Conservation (phyloP, 1,140 invertebrate genomes). For the Eurytemora carolleeae region DNA sequence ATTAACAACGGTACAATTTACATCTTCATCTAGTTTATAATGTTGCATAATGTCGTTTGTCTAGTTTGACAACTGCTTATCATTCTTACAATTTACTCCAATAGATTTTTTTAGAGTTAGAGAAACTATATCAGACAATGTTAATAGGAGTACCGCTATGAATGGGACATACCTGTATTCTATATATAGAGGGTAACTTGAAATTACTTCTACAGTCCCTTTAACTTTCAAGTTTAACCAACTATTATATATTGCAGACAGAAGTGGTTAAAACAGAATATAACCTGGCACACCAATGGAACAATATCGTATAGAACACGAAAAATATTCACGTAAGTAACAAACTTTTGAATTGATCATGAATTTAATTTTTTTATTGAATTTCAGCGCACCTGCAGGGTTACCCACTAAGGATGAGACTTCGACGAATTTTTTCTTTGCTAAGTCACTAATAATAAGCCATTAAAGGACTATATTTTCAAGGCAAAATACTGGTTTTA, state of each 20-base stretch:
- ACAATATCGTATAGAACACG: not conserved
- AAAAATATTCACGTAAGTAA: not conserved
- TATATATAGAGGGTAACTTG: not conserved
- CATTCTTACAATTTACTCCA: too few relatives aligned
- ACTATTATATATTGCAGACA: not conserved
- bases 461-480: not conserved
- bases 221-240: not conserved
- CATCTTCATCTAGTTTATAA: not conserved
- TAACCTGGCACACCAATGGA: not conserved
- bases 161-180: not conserved
- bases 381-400: too few relatives aligned
- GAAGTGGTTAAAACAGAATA: not conserved
- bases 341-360: not conserved
- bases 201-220: not conserved
- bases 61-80: not conserved
- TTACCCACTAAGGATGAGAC: not conserved
- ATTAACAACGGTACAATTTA: not conserved
- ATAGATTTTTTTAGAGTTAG: too few relatives aligned
- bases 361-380: too few relatives aligned
- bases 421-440: not conserved
- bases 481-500: not conserved
- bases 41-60: not conserved
- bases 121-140: too few relatives aligned
- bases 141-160: not conserved
- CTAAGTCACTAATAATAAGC: not conserved